These are phyloP conservation scores for Theretra japonica DNA, from an alignment of 2,888 invertebrate species.

Conservation along the genomic window DNA sequence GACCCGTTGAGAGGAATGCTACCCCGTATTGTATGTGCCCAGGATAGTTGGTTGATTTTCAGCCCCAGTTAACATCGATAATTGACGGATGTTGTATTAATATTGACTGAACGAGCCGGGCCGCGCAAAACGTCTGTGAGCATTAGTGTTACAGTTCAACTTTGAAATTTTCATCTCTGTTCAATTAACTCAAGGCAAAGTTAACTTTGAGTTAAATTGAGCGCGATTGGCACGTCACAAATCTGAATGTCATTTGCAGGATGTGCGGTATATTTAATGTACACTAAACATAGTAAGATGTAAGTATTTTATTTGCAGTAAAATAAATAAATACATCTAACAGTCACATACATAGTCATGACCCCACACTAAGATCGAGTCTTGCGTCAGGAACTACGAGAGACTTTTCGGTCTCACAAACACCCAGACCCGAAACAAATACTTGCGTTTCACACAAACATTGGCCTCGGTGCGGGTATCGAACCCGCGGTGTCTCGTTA, in stretches of 20 bases:
- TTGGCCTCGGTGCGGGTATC: too few relatives aligned
- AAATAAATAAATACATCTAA: too few relatives aligned
- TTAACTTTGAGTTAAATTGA: conserved; percentile 45
- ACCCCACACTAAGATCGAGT: too few relatives aligned
- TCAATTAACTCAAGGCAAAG: conserved; percentile 50
- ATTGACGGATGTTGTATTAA: conserved; percentile 47
- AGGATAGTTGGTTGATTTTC: conserved; percentile 10
- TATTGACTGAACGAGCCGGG: conserved; percentile 57
- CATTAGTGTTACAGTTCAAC: conserved; percentile 53
- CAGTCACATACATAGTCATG: too few relatives aligned
- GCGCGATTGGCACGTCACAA: conserved; percentile 40
- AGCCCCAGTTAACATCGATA: neutral
- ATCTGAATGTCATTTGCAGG: neutral
- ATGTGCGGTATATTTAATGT: too few relatives aligned
- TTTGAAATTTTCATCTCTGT: conserved; percentile 55
- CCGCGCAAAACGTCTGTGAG: conserved; percentile 39
- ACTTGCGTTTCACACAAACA: too few relatives aligned
- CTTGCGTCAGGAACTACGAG: too few relatives aligned
- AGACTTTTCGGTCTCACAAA: too few relatives aligned
- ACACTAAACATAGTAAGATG: too few relatives aligned
- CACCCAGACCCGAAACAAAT: too few relatives aligned
- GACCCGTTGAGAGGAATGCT: neutral
- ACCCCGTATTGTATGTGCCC: neutral
- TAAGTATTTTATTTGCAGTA: too few relatives aligned
- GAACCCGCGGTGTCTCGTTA: too few relatives aligned